Percentiles rank a stretch among this genome's conserved stretches.
These are phyloP conservation scores for Dromius quadrimaculatus DNA, from an alignment of 2,888 invertebrate species.

Conservation along the genomic window DNA sequence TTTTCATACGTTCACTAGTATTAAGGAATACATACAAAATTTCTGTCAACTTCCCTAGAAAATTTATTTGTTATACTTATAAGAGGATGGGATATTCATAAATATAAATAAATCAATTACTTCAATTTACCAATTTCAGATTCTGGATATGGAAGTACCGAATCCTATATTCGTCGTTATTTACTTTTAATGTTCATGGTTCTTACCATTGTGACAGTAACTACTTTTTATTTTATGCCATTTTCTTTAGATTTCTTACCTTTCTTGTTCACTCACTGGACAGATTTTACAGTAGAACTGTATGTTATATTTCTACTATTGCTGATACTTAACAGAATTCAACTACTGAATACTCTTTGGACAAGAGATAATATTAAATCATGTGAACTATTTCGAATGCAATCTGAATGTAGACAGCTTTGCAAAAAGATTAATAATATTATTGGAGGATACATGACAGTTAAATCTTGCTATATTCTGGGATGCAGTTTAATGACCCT, in stretches of 20 bases:
- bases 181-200: not conserved
- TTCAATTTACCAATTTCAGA: not conserved
- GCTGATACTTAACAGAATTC: conserved; percentile 3
- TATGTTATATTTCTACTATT: conserved; percentile 1
- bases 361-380: not conserved
- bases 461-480: not conserved
- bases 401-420: not conserved
- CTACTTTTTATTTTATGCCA: not conserved
- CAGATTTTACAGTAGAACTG: not conserved
- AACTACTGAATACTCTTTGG: not conserved
- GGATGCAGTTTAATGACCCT: not conserved
- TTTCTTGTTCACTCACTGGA: not conserved
- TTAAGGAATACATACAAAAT: no score
- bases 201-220: not conserved
- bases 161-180: not conserved
- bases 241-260: not conserved
- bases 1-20: no score
- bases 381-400: not conserved
- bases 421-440: conserved; percentile 1
- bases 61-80: no score
- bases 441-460: not conserved
- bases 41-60: no score
- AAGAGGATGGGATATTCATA: no score
- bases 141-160: not conserved
- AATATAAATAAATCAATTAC: no score